A percentile compares a stretch with the other conserved stretches of the same genome.
Conservation (phyloP, 2,113 vertebrate genomes). For the Nycticorax nycticorax region DNA sequence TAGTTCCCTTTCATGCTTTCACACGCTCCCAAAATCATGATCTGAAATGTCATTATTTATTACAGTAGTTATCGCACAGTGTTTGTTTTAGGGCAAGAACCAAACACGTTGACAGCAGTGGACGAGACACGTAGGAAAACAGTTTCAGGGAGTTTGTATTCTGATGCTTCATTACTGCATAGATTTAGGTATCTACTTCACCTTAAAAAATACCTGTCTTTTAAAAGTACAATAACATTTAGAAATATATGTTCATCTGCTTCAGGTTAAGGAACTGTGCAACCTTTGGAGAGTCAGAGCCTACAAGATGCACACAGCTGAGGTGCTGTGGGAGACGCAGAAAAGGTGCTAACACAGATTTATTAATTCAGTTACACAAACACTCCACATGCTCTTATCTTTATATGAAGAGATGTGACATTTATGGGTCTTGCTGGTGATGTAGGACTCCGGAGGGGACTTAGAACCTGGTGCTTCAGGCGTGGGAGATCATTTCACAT, state of each 20-base stretch:
- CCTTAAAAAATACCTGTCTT: neutral
- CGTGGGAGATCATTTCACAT: neutral
- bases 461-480: neutral
- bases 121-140: neutral
- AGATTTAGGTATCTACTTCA: neutral
- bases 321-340: neutral
- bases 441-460: neutral
- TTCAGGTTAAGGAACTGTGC: neutral
- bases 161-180: neutral
- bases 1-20: neutral
- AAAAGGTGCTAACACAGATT: neutral
- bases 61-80: neutral
- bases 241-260: neutral
- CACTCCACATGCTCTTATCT: neutral
- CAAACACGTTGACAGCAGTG: neutral
- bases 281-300: neutral
- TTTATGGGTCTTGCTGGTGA: neutral
- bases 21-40: neutral
- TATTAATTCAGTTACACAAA: slow-evolving; percentile 16
- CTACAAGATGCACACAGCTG: neutral
- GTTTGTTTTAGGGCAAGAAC: neutral
- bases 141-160: neutral
- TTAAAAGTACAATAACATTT: neutral
- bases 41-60: neutral
- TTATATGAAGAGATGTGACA: neutral